A percentile compares a stretch with the other conserved stretches of the same genome.
These are phyloP conservation scores for Taxidea taxus DNA, from an alignment of 2,113 vertebrate species.

Conservation along the genomic window DNA sequence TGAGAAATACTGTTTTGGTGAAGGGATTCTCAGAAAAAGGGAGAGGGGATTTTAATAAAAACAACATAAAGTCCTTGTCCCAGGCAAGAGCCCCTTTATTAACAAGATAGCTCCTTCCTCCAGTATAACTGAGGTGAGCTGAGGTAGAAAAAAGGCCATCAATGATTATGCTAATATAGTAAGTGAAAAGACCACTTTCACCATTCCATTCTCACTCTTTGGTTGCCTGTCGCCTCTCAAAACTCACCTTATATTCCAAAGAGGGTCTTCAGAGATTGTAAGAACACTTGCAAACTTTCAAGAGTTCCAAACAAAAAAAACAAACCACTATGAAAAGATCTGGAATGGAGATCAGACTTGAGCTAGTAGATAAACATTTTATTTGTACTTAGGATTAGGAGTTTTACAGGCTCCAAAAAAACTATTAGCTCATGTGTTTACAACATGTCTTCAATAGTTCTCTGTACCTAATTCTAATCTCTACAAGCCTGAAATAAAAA, in stretches of 20 bases:
- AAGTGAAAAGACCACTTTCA: not conserved
- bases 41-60: not conserved
- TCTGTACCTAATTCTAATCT: not conserved
- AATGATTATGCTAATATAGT: not conserved
- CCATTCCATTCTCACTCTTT: not conserved
- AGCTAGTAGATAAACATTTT: not conserved
- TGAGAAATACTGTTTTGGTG: not conserved
- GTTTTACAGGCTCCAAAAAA: not conserved
- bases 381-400: not conserved
- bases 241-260: not conserved
- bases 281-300: not conserved
- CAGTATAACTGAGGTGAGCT: not conserved
- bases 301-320: conserved; percentile 7
- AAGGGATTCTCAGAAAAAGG: not conserved
- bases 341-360: not conserved
- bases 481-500: conserved; percentile 30
- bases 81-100: not conserved
- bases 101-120: not conserved
- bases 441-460: not conserved
- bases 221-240: not conserved
- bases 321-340: not conserved
- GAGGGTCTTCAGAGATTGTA: not conserved
- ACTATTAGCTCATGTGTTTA: not conserved
- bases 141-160: not conserved
- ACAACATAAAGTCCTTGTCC: not conserved